A percentile compares a stretch with the other conserved stretches of the same genome.
Evolutionary conservation across 2,113 vertebrate species (phyloP).

Genomic region (Mesocricetus auratus): DNA sequence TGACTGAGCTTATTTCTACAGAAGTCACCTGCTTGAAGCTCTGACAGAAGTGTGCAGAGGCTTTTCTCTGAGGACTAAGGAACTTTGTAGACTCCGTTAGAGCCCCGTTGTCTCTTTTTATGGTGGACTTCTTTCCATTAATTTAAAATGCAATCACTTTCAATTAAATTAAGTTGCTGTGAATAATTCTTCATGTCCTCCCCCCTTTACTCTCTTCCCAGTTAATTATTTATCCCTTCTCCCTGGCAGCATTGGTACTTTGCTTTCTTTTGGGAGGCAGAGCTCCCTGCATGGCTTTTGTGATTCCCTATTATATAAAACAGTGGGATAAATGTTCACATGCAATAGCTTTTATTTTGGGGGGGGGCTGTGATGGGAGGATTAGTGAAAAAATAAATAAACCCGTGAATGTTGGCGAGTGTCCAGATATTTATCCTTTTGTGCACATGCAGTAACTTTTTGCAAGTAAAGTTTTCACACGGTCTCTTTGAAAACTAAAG

Average conservation of each 20-base stretch:
- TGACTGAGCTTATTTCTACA: not conserved
- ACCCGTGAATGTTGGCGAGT: constrained; percentile 34
- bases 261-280: not conserved
- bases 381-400: constrained; percentile 47
- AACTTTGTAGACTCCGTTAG: constrained; percentile 44
- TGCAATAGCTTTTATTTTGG: constrained; percentile 34
- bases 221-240: constrained; percentile 41
- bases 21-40: constrained; percentile 22
- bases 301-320: constrained; percentile 39
- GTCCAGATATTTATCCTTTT: constrained; percentile 55
- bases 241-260: not conserved
- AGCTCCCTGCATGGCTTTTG: constrained; percentile 54
- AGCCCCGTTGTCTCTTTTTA: not conserved
- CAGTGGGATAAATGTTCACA: constrained; percentile 63
- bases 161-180: constrained; percentile 40
- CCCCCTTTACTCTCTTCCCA: constrained; percentile 37
- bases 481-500: constrained; percentile 42
- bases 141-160: constrained; percentile 62
- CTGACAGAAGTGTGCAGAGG: not conserved
- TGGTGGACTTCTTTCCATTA: constrained; percentile 37
- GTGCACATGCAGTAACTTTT: constrained; percentile 46
- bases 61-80: constrained; percentile 8
- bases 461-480: constrained; percentile 62
- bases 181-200: not conserved
- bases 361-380: not conserved